Percentiles rank a stretch among this genome's conserved stretches.
Evolutionary conservation across 2,113 vertebrate genomes (phyloP).

Genomic region (Psilopsiagon aymara): DNA sequence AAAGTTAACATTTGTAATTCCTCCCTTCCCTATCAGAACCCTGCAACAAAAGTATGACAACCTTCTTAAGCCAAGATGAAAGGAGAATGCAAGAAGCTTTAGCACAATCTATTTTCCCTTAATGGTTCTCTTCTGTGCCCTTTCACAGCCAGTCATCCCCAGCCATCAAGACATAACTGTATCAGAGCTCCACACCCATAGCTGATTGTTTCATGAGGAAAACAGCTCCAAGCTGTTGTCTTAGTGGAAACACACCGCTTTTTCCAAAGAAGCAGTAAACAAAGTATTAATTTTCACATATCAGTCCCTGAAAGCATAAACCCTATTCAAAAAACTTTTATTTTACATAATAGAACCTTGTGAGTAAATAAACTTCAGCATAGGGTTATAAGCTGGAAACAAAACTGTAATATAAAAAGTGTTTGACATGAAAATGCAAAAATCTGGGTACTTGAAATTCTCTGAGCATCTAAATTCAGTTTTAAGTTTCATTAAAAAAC

Average conservation of each 20-base stretch:
- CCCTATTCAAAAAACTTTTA: not conserved
- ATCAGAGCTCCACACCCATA: not conserved
- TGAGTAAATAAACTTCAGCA: not conserved
- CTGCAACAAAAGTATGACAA: not conserved
- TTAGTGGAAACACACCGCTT: not conserved
- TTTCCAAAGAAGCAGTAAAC: not conserved
- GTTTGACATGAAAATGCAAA: not conserved
- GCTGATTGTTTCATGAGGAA: not conserved
- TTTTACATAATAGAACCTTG: not conserved
- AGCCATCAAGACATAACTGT: not conserved
- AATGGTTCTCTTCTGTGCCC: not conserved
- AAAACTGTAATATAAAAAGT: not conserved
- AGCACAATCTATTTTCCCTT: not conserved
- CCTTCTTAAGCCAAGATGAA: slow-evolving; percentile 13
- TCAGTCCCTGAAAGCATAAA: not conserved
- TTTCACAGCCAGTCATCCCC: not conserved
- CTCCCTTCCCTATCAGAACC: not conserved
- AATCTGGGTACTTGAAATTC: not conserved
- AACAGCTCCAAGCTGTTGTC: not conserved
- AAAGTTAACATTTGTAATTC: not conserved
- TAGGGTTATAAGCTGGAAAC: not conserved
- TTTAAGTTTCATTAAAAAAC: not conserved
- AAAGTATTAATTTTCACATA: not conserved
- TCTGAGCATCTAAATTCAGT: not conserved
- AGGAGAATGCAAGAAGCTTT: not conserved